phyloP scores from a whole-genome alignment of 1,140 invertebrate genomes.

The Thaumatotibia leucotreta region DNA sequence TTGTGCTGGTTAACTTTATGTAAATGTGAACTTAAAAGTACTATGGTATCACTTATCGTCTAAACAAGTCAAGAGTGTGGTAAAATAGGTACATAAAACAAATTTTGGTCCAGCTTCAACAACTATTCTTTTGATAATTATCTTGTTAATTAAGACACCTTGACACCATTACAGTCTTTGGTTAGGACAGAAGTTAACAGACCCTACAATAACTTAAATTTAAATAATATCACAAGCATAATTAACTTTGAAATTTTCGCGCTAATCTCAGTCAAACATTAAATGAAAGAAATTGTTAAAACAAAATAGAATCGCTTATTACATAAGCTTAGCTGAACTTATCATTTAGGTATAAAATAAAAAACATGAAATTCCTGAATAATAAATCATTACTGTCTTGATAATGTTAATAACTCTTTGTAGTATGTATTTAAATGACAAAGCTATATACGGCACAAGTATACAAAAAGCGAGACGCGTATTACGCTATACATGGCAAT shows the following conservation, averaged over 20 bases:
- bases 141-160: constrained; percentile 52
- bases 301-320: neutral
- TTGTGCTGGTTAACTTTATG: neutral
- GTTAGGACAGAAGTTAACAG: constrained; percentile 65
- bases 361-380: neutral
- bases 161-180: constrained; percentile 69
- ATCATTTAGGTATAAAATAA: neutral
- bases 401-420: neutral
- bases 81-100: constrained; percentile 29
- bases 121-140: constrained; percentile 30
- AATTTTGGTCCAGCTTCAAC: constrained; percentile 72
- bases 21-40: neutral
- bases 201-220: constrained; percentile 52
- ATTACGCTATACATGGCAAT: constrained; percentile 29
- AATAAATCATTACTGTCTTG: neutral
- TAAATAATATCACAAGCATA: constrained; percentile 70
- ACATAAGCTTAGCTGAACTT: neutral
- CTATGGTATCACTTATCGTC: neutral
- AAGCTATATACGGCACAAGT: constrained; percentile 16
- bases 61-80: neutral
- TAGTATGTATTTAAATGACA: neutral
- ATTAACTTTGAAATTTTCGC: constrained; percentile 41
- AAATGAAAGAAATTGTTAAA: neutral
- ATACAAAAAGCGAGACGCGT: constrained; percentile 27
- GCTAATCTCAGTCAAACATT: constrained; percentile 53